Evolutionary conservation across 2,797 vertebrate genomes (phyloP).

Genomic region (Macropus fuliginosus): DNA sequence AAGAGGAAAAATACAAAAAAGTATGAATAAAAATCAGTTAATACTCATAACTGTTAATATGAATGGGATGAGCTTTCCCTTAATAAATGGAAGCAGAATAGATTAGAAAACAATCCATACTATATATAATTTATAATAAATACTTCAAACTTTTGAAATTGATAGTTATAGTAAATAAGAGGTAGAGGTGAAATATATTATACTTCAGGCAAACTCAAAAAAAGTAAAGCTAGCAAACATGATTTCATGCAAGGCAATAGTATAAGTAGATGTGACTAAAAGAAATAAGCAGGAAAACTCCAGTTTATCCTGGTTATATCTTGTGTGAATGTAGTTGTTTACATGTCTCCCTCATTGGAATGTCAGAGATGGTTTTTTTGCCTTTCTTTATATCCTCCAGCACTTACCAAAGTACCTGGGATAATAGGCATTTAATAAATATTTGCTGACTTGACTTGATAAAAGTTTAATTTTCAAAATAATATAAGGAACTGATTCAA

Average conservation of each 20-base stretch:
- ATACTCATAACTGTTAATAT: background rate
- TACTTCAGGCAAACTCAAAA: background rate
- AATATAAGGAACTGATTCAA: background rate
- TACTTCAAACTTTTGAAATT: background rate
- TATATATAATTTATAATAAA: background rate
- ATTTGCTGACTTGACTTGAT: background rate
- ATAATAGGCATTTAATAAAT: background rate
- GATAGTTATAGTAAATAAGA: background rate
- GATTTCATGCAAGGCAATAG: background rate
- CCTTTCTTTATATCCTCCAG: background rate
- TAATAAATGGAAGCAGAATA: background rate
- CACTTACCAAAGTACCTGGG: background rate
- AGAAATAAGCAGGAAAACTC: background rate
- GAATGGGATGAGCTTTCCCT: background rate
- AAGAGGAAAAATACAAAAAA: background rate
- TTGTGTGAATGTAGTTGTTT: background rate
- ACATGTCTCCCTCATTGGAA: background rate
- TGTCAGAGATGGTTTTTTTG: background rate
- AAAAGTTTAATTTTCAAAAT: background rate
- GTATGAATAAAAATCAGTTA: background rate
- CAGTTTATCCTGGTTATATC: background rate
- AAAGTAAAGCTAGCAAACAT: background rate
- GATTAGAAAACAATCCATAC: background rate
- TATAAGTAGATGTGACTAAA: background rate
- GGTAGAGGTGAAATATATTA: background rate